Percentiles rank a stretch among this genome's conserved stretches.
Evolutionary conservation across 2,797 vertebrate species (phyloP).

Genomic region (Myripristis jacobus): DNA sequence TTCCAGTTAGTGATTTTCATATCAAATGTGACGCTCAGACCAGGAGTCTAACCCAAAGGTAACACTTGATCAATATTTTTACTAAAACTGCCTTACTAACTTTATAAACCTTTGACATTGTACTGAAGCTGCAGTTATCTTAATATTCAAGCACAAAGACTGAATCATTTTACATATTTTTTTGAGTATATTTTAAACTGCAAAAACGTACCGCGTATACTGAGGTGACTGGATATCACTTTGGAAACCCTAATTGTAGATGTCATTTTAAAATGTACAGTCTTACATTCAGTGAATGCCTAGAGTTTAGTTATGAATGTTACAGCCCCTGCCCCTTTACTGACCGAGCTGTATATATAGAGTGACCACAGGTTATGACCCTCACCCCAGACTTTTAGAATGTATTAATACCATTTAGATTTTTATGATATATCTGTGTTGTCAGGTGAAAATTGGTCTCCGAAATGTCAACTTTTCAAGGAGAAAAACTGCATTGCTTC

Average conservation of each 20-base stretch:
- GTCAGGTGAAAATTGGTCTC: constrained; percentile 6
- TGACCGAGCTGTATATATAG: constrained; percentile 27
- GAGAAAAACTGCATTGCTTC: not conserved
- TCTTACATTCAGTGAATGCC: not conserved
- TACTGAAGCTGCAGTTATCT: constrained; percentile 3
- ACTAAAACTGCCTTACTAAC: constrained; percentile 44
- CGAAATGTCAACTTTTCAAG: not conserved
- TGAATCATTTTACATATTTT: constrained; percentile 21
- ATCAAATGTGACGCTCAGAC: not conserved
- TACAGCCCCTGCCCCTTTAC: constrained; percentile 6
- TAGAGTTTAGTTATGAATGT: not conserved
- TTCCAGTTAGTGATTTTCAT: constrained; percentile 1
- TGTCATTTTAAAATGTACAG: not conserved
- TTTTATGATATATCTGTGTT: constrained; percentile 5
- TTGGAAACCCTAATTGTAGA: not conserved
- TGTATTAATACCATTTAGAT: constrained; percentile 35
- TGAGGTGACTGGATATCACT: constrained; percentile 29
- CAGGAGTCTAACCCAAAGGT: not conserved
- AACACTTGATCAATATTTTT: constrained; percentile 1
- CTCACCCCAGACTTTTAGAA: constrained; percentile 48
- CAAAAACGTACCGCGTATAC: constrained; percentile 7
- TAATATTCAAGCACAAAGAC: constrained; percentile 44
- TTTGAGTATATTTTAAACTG: constrained; percentile 37
- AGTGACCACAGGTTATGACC: not conserved
- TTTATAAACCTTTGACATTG: not conserved